Evolutionary conservation across 2,113 vertebrate species (phyloP).

Genomic region (Colistium nudipinnis): DNA sequence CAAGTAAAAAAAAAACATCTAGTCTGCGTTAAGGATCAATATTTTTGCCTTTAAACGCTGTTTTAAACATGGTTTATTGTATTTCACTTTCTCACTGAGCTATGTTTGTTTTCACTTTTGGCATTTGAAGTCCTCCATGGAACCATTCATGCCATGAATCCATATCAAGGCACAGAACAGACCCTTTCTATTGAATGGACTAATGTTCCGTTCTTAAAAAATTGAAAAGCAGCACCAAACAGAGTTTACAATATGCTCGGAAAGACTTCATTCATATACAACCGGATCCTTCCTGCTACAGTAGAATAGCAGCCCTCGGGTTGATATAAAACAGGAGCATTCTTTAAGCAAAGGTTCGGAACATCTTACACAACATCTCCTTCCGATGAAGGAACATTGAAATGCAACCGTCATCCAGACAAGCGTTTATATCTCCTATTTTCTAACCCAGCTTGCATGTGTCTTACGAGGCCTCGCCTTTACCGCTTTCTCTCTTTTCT

Average conservation of each 20-base stretch:
- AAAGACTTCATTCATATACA: background rate
- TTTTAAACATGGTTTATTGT: background rate
- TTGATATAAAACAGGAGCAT: constrained; percentile 26
- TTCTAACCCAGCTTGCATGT: constrained; percentile 73
- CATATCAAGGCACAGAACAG: background rate
- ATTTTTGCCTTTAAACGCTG: no score
- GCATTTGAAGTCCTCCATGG: constrained; percentile 19
- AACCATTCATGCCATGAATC: background rate
- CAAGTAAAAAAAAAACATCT: background rate
- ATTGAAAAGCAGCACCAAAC: background rate
- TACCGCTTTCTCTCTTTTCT: constrained; percentile 63
- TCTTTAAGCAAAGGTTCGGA: constrained; percentile 6
- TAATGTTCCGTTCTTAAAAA: background rate
- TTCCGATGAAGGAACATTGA: constrained; percentile 24
- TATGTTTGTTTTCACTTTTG: background rate
- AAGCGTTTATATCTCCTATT: constrained; percentile 49
- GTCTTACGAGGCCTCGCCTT: constrained; percentile 68
- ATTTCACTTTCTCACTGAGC: background rate
- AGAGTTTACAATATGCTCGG: background rate
- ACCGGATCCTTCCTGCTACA: constrained; percentile 25
- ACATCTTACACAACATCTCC: constrained; percentile 20
- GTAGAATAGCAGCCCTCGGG: constrained; percentile 9
- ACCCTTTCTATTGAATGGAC: background rate
- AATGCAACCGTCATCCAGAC: constrained; percentile 25
- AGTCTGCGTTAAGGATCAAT: no score